Conservation (phyloP, 2,113 vertebrate genomes). For the Sceloporus tristichus region DNA sequence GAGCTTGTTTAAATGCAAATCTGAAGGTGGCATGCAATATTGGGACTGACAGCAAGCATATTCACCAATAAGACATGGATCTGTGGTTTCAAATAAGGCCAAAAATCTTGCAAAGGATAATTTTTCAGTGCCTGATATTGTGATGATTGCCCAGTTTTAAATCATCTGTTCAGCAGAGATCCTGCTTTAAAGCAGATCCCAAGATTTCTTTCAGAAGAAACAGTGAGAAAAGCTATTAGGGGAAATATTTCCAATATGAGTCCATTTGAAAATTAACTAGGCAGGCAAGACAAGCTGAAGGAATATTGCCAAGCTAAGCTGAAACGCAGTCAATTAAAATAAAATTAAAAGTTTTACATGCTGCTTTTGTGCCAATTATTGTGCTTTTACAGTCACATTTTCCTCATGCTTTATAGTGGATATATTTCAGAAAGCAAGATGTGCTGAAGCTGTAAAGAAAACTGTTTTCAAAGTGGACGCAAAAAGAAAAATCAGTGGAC, state of each 20-base stretch:
- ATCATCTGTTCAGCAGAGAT: background rate
- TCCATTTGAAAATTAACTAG: conserved; percentile 14
- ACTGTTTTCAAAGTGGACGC: conserved; percentile 50
- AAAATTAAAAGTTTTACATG: background rate
- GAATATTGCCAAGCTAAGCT: conserved; percentile 23
- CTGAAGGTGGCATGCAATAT: background rate
- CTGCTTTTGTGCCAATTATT: background rate
- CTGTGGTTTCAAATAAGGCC: background rate
- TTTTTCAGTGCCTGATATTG: background rate
- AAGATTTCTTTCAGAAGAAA: background rate
- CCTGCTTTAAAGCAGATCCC: background rate
- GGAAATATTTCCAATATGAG: background rate
- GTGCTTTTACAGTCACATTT: conserved; percentile 15
- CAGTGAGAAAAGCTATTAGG: background rate
- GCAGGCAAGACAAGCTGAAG: background rate
- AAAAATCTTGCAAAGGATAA: background rate
- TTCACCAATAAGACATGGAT: background rate
- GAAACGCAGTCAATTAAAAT: conserved; percentile 16
- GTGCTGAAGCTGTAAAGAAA: background rate
- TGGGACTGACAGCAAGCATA: background rate
- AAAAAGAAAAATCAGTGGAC: conserved; percentile 45
- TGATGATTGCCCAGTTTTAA: background rate
- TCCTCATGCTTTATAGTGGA: background rate
- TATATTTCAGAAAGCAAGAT: background rate
- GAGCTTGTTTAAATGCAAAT: conserved; percentile 58